Base-by-base conservation (phyloP, 1,140 invertebrate genomes). In the Phymorhynchus buccinoides region DNA sequence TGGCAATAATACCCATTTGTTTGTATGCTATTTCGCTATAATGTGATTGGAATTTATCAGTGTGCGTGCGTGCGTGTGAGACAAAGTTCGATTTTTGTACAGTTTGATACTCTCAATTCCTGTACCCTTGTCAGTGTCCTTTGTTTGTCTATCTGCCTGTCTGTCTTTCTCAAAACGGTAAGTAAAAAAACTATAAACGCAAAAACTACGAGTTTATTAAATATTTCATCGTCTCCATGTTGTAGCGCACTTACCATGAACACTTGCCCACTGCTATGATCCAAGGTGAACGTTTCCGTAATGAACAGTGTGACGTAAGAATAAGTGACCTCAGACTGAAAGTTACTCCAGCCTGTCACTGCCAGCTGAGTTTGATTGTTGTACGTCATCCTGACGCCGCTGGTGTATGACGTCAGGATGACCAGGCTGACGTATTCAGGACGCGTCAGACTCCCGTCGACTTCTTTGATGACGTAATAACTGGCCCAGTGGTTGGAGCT, bases 251-350 rank as follows among this genome's bases (percentile, higher is more conserved):
- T 52, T 22, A 79, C 77, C 77, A 79, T 79, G 18, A 79, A 79
- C 18, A 1, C 3, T 56, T 79, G 42, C 12, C 77, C 32, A 12
- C 14, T 32, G 27, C 12, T 14, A 30, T 79, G 77, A 79, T 79
- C 77, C 42, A 79, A 52, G 1, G 37, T 18, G n/a, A 79, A 52
- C 41, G 77, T 39, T 56, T 79, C 42, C 42, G 27, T 48, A 52
- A 79, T 79, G 3, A 14, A 9, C 18, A 79, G n/a, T 16, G 77
- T 79, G 77, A 79, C 77, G 77, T 79, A 52, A 3, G 77, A 79
- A 30, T 79, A 79, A 1, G 77, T 79, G 42, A 30, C 77, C n/a
- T 79, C 77, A 79, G 77, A 79, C 77, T 52, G 77, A 39, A 52
- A 79, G 14, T 42, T 79, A 22, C 42, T 52, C 77, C 77, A 79